phyloP scores from a whole-genome alignment of 2,888 invertebrate genomes.

The Deilephila elpenor region DNA sequence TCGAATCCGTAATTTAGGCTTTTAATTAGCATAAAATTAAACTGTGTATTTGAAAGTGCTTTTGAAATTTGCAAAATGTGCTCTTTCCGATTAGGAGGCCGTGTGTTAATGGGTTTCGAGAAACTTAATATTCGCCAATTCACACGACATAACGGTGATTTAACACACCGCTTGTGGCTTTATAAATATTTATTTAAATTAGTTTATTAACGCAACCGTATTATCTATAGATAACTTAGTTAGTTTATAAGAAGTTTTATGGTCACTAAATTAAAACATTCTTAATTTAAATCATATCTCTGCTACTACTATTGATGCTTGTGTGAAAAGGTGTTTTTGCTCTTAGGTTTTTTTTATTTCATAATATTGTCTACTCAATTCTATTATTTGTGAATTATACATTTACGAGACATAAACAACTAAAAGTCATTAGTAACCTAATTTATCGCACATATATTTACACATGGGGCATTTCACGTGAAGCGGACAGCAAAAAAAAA shows the following conservation, averaged over 20 bases:
- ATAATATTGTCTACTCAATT: too few species aligned
- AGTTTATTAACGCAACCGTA: neutral
- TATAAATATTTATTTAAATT: slow-evolving; percentile 12
- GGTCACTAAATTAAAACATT: neutral
- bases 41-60: neutral
- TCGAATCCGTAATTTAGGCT: neutral
- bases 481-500: too few species aligned
- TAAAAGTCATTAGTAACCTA: too few species aligned
- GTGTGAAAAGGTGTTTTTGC: too few species aligned
- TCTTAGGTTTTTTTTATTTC: too few species aligned
- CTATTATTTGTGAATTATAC: too few species aligned
- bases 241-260: neutral
- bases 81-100: slow-evolving; percentile 7
- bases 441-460: too few species aligned
- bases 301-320: too few species aligned
- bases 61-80: slow-evolving; percentile 6
- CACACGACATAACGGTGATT: slow-evolving; percentile 24
- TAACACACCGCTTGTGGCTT: neutral
- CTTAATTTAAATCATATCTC: too few species aligned
- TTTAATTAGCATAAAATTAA: slow-evolving; percentile 1
- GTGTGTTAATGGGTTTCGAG: neutral
- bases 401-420: too few species aligned
- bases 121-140: slow-evolving; percentile 1
- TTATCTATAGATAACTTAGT: neutral
- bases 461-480: too few species aligned